These are phyloP conservation scores for Melitaea athalia DNA, from an alignment of 2,888 invertebrate genomes.

Conservation along the genomic window DNA sequence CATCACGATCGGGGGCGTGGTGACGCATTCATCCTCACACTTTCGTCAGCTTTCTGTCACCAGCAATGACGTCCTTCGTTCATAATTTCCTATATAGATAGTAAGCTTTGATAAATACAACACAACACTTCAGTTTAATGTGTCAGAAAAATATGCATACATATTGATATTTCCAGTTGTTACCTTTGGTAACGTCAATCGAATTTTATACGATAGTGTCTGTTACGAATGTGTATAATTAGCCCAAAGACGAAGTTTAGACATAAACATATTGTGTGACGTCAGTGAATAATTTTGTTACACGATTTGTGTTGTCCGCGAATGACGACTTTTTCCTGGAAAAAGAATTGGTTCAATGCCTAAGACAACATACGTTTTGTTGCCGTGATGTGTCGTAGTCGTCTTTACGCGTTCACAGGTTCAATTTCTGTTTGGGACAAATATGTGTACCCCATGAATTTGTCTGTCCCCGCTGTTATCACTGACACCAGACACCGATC, in stretches of 20 bases:
- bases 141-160: constrained; percentile 52
- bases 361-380: too few species aligned
- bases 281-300: constrained; percentile 2
- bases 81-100: constrained; percentile 68
- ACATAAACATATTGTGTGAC: neutral
- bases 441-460: too few species aligned
- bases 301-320: neutral
- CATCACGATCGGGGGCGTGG: constrained; percentile 47
- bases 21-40: constrained; percentile 61
- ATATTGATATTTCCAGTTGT: constrained; percentile 50
- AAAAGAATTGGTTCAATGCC: neutral
- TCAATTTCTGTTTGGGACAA: too few species aligned
- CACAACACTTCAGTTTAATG: constrained; percentile 46
- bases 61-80: constrained; percentile 60
- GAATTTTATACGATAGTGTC: constrained; percentile 43
- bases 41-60: constrained; percentile 51
- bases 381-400: too few species aligned
- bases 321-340: neutral
- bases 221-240: constrained; percentile 31
- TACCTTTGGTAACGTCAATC: constrained; percentile 50
- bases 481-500: too few species aligned
- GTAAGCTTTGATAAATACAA: constrained; percentile 60
- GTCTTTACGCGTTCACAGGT: too few species aligned
- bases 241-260: constrained; percentile 1
- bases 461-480: too few species aligned